phyloP scores from a whole-genome alignment of 2,797 vertebrate species.

The Hydrocynus forskahlii region DNA sequence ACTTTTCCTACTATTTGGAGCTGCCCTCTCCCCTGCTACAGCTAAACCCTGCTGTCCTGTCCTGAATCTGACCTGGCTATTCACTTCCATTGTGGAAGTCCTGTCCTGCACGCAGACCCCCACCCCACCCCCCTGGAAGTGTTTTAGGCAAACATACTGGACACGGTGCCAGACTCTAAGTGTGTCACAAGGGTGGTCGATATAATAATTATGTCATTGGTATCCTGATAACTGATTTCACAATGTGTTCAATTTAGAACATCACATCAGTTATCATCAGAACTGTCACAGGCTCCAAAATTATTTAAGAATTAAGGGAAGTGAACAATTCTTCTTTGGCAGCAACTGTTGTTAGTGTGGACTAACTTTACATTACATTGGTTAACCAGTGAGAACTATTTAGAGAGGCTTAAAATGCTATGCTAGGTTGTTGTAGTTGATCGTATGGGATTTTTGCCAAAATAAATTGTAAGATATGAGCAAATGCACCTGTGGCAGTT shows the following conservation, averaged over 20 bases:
- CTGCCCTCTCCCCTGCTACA: neutral
- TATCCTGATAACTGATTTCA: neutral
- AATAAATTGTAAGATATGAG: too few relatives aligned
- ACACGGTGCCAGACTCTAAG: constrained; percentile 1
- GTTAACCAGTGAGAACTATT: too few relatives aligned
- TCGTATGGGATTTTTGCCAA: too few relatives aligned
- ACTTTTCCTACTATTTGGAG: neutral
- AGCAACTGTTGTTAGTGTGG: too few relatives aligned
- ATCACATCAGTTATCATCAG: too few relatives aligned
- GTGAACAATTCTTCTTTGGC: too few relatives aligned
- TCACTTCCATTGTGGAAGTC: constrained; percentile 53
- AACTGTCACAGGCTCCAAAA: too few relatives aligned
- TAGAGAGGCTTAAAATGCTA: too few relatives aligned
- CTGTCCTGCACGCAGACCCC: constrained; percentile 32
- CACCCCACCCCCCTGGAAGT: constrained; percentile 27
- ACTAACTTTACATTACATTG: too few relatives aligned
- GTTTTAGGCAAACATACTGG: constrained; percentile 17
- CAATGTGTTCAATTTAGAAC: constrained; percentile 11
- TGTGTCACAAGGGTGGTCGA: neutral
- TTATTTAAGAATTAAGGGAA: too few relatives aligned
- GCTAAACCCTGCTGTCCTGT: constrained; percentile 36
- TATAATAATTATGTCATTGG: neutral
- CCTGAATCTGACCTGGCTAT: constrained; percentile 40
- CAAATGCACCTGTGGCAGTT: too few relatives aligned
- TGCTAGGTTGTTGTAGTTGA: too few relatives aligned